phyloP scores from a whole-genome alignment of 2,797 vertebrate genomes.

The Psittacula echo region DNA sequence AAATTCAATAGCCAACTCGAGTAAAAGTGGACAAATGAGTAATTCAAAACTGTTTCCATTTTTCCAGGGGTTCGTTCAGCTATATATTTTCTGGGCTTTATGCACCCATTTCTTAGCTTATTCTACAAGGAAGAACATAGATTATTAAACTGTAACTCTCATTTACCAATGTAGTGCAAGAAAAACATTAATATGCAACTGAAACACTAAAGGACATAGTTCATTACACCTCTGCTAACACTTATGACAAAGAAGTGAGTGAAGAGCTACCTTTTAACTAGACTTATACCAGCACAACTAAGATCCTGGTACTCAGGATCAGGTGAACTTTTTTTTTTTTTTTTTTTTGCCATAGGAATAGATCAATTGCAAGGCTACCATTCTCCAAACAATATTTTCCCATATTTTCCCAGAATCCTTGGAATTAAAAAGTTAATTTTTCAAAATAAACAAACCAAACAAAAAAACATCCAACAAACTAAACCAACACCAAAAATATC shows the following conservation, averaged over 20 bases:
- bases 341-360: background rate
- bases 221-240: background rate
- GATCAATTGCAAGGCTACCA: background rate
- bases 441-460: background rate
- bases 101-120: background rate
- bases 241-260: background rate
- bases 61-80: background rate
- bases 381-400: background rate
- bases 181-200: background rate
- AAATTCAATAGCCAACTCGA: background rate
- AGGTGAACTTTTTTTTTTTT: background rate
- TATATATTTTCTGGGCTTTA: background rate
- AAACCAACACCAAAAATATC: background rate
- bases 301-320: background rate
- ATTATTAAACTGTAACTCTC: background rate
- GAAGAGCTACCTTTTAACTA: background rate
- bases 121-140: background rate
- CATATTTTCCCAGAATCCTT: background rate
- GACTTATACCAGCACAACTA: background rate
- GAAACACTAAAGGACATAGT: background rate
- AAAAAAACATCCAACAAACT: background rate
- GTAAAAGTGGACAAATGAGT: background rate
- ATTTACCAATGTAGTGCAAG: background rate
- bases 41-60: background rate
- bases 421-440: background rate